These are phyloP conservation scores for Diaperis boleti DNA, from an alignment of 2,888 invertebrate genomes.

Conservation along the genomic window DNA sequence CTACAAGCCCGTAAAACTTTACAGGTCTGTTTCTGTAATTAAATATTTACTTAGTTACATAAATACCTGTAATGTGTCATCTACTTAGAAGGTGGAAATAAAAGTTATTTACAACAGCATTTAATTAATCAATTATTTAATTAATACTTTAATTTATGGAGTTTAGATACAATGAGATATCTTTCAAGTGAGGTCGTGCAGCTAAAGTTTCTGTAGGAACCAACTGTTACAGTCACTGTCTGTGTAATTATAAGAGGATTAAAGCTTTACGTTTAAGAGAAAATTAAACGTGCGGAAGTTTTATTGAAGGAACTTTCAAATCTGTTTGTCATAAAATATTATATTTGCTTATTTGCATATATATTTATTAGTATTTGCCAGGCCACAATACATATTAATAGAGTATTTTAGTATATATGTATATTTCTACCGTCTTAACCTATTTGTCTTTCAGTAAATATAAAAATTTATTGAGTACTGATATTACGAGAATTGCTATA, in stretches of 20 bases:
- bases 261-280: not conserved
- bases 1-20: too few species aligned
- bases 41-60: too few species aligned
- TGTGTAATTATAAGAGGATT: conserved; percentile 7
- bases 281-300: conserved; percentile 14
- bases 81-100: too few species aligned
- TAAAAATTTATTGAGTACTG: conserved; percentile 22
- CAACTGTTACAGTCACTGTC: conserved; percentile 15
- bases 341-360: not conserved
- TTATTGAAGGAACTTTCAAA: not conserved
- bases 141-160: conserved; percentile 2
- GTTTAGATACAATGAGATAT: conserved; percentile 11
- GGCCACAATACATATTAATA: too few species aligned
- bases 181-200: conserved; percentile 3
- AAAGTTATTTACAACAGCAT: too few species aligned
- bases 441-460: conserved; percentile 1
- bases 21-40: too few species aligned
- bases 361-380: too few species aligned
- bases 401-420: not conserved
- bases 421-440: not conserved
- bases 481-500: too few species aligned
- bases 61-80: too few species aligned
- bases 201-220: conserved; percentile 7
- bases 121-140: too few species aligned
- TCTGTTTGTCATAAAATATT: not conserved